phyloP scores from a whole-genome alignment of 2,797 vertebrate genomes.

The Aselliscus stoliczkanus region DNA sequence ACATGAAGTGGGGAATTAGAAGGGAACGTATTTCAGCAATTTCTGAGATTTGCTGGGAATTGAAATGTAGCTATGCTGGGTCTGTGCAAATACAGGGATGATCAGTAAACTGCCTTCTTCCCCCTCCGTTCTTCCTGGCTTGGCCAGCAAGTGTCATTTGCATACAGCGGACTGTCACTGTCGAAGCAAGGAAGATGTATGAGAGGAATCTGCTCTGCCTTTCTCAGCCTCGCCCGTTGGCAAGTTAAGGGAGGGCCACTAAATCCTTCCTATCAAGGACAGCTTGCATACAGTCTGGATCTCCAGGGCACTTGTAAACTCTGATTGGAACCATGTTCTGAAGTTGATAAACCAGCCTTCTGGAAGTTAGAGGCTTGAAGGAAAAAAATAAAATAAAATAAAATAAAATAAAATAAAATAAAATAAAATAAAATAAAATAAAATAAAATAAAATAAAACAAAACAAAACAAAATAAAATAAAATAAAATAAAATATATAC shows the following conservation, averaged over 20 bases:
- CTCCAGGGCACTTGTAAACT: neutral
- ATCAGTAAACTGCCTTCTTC: neutral
- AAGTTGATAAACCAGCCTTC: neutral
- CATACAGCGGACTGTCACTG: neutral
- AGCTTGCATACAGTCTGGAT: neutral
- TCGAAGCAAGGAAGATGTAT: neutral
- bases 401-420: no score
- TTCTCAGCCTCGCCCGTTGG: neutral
- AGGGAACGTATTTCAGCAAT: neutral
- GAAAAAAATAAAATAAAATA: no score
- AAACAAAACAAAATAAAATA: no score
- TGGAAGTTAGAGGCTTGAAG: neutral
- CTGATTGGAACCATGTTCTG: neutral
- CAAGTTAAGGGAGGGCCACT: neutral
- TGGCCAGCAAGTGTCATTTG: neutral
- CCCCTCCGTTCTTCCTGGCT: neutral
- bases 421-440: no score
- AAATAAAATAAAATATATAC: no score
- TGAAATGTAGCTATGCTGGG: neutral
- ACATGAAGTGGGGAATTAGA: neutral
- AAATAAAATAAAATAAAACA: no score
- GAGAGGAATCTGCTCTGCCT: neutral
- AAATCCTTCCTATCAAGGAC: neutral
- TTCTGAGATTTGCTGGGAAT: neutral
- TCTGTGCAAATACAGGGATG: neutral